Base-by-base conservation (phyloP, 2,113 vertebrate genomes). In the Barnardius zonarius region DNA sequence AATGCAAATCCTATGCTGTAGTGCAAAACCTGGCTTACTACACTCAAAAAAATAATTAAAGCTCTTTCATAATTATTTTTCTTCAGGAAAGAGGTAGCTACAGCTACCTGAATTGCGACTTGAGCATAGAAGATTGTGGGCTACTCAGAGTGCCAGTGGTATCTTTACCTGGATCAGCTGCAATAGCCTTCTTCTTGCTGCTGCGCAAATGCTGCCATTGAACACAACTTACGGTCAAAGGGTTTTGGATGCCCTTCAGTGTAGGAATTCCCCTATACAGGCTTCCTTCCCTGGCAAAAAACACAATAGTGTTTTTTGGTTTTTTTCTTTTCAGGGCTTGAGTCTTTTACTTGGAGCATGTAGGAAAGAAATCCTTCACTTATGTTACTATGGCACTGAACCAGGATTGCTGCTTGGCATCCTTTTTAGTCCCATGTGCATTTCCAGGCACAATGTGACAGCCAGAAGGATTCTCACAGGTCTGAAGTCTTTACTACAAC, bases 401-500 rank as follows among this genome's bases (percentile, higher is more conserved):
- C 10, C 25, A 70, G 46, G 14, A 87, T 43, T 59, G 41, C 9
- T 74, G 20, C 13, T 69, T 35, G 13, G 5, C 30, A 4, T 62
- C 33, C 17, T 74, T 30, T 75, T 57, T 16, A 73, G 62, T 44
- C 33, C 39, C 52, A 3, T 22, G 31, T 63, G 23, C 5, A 18
- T 83, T 85, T 87, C 49, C 28, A 74, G 19, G 3, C 8, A 35
- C 35, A 66, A 3, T 12, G 35, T 52, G 39, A 59, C 15, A 72
- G 31, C 30, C 43, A 48, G 25, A 70, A 57, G 37, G 18, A 69
- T 28, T 84, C 24, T 83, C 49, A 74, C 3, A 25, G 59, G 82
- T 72, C 74, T 85, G 83, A 97, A 95, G 90, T 68, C 62, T 88
- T 46, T 28, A 61, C 83, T 95, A 92, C 62, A 85, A 92, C 80